Evolutionary conservation across 2,888 invertebrate genomes (phyloP).

Genomic region (Lepidonotus clava): DNA sequence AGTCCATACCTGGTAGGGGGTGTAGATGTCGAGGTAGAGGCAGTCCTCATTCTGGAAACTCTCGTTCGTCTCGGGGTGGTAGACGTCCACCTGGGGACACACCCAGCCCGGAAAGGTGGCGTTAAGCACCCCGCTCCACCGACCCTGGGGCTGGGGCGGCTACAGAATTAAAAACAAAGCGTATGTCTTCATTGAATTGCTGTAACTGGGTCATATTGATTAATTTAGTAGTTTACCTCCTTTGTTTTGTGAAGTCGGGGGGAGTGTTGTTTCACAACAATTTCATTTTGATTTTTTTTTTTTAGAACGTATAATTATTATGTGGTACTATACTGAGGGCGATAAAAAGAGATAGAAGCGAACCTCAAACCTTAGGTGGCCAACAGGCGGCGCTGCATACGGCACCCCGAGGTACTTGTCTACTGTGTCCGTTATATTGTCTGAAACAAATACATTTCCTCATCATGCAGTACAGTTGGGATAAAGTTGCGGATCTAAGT

Average conservation of each 20-base stretch:
- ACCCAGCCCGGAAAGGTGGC: slow-evolving; percentile 58
- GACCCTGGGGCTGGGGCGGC: slow-evolving; percentile 49
- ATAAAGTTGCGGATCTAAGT: no score
- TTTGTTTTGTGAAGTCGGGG: no score
- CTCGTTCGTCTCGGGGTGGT: slow-evolving; percentile 51
- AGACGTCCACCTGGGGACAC: slow-evolving; percentile 62
- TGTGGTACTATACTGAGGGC: not conserved
- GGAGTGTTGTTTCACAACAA: no score
- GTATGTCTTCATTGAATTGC: no score
- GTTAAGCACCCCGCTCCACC: slow-evolving; percentile 59
- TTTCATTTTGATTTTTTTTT: no score
- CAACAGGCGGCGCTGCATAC: slow-evolving; percentile 62
- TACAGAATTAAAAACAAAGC: not conserved
- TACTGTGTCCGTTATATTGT: slow-evolving; percentile 54
- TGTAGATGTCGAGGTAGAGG: slow-evolving; percentile 66
- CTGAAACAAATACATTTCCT: no score
- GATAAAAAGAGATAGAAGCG: slow-evolving; percentile 17
- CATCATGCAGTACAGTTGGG: no score
- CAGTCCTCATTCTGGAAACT: slow-evolving; percentile 67
- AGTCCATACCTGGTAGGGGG: slow-evolving; percentile 65
- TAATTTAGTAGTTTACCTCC: no score
- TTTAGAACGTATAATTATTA: no score
- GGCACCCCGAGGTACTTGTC: slow-evolving; percentile 62
- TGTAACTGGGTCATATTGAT: no score
- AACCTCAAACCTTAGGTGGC: slow-evolving; percentile 61